These are phyloP conservation scores for Phoeniculus purpureus DNA, from an alignment of 2,797 vertebrate species.

Conservation along the genomic window DNA sequence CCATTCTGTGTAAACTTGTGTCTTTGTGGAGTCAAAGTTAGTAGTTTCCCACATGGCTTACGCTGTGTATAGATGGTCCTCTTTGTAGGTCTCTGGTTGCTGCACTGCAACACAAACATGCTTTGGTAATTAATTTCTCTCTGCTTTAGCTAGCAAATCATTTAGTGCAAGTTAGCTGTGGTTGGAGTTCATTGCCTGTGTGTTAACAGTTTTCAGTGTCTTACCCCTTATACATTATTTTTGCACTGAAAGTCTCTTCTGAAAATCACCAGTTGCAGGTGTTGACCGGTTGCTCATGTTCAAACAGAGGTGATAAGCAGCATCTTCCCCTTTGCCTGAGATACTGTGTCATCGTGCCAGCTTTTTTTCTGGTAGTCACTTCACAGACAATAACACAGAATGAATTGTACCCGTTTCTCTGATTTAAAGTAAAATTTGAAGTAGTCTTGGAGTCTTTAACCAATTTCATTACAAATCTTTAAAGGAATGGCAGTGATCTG, in stretches of 20 bases:
- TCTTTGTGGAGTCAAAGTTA: not conserved
- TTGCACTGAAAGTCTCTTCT: not conserved
- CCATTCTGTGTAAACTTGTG: not conserved
- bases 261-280: not conserved
- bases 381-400: not conserved
- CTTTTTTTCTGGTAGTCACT: not conserved
- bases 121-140: not conserved
- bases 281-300: not conserved
- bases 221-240: not conserved
- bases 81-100: not conserved
- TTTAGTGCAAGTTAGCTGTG: not conserved
- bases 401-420: not conserved
- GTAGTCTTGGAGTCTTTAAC: not conserved
- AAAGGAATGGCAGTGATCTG: not conserved
- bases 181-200: not conserved
- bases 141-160: not conserved
- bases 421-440: not conserved
- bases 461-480: not conserved
- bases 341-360: not conserved
- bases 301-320: not conserved
- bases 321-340: not conserved
- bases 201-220: not conserved
- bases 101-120: accelerated
- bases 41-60: not conserved
- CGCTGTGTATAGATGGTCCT: not conserved